These are phyloP conservation scores for Himalopsyche anomala DNA, from an alignment of 2,888 invertebrate genomes.

Conservation along the genomic window DNA sequence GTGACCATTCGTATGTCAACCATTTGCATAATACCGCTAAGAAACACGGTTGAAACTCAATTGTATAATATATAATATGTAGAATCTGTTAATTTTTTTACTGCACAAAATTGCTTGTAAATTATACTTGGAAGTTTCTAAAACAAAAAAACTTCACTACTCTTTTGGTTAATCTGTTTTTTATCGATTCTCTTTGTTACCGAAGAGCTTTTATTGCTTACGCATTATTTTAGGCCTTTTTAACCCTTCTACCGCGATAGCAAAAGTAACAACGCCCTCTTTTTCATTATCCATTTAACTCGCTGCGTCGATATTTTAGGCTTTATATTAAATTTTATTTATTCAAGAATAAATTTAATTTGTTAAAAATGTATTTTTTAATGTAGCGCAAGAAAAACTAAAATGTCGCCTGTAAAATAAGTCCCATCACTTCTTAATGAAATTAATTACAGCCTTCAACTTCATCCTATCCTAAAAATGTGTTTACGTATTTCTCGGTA, in stretches of 20 bases:
- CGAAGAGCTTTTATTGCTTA: slow-evolving; percentile 40
- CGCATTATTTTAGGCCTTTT: slow-evolving; percentile 24
- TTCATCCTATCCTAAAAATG: too few species aligned
- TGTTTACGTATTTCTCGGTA: too few species aligned
- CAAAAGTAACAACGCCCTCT: background rate
- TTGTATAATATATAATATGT: background rate
- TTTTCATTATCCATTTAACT: background rate
- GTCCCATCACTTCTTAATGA: too few species aligned
- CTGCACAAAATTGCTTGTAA: slow-evolving; percentile 38
- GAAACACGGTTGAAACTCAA: background rate
- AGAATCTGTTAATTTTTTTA: slow-evolving; percentile 19
- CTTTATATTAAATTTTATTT: background rate
- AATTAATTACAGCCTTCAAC: too few species aligned
- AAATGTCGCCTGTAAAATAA: too few species aligned
- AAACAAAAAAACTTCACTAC: slow-evolving; percentile 35
- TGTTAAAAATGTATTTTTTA: too few species aligned
- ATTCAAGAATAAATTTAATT: background rate
- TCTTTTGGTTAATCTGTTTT: slow-evolving; percentile 29
- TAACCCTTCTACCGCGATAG: slow-evolving; percentile 3
- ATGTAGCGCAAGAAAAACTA: too few species aligned
- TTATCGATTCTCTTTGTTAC: slow-evolving; percentile 32
- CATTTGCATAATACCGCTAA: background rate
- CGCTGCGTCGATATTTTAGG: background rate
- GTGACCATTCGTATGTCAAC: background rate
- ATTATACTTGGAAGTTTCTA: slow-evolving; percentile 19